A percentile compares a stretch with the other conserved stretches of the same genome.
Evolutionary conservation across 2,797 vertebrate genomes (phyloP).

Genomic region (Coilia nasus): DNA sequence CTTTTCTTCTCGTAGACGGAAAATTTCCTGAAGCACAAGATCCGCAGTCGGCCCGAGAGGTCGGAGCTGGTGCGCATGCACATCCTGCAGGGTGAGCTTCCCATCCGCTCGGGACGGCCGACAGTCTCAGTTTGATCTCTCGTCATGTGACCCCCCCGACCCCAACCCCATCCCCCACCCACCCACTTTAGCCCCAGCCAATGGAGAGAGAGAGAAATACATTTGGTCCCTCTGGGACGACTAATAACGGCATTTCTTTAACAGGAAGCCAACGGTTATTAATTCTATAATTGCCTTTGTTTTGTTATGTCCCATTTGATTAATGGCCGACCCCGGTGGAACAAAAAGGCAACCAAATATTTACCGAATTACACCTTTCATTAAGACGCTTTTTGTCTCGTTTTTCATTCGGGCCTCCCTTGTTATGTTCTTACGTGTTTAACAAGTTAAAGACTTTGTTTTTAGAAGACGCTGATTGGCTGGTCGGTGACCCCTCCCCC

Average conservation of each 20-base stretch:
- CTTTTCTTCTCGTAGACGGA: conserved; percentile 81
- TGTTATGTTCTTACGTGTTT: background rate
- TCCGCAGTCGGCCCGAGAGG: conserved; percentile 93
- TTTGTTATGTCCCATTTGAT: background rate
- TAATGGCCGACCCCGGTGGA: background rate
- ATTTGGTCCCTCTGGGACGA: background rate
- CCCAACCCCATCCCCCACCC: background rate
- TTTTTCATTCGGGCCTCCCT: background rate
- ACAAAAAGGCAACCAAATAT: background rate
- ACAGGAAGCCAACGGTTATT: conserved; percentile 15
- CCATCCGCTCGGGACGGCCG: no score
- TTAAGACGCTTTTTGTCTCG: conserved; percentile 11
- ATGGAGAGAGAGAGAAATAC: background rate
- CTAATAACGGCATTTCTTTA: background rate
- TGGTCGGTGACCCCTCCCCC: background rate
- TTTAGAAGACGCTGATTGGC: conserved; percentile 23
- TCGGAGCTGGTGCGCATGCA: conserved; percentile 98
- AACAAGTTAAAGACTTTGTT: background rate
- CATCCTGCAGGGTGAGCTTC: conserved; percentile 89
- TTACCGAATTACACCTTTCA: conserved; percentile 20
- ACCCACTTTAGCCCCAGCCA: no score
- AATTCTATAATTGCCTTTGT: conserved; percentile 10
- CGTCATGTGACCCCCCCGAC: no score
- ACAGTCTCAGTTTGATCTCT: no score
- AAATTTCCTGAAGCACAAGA: conserved; percentile 99